Evolutionary conservation across 2,888 invertebrate species (phyloP), one percentile per base, ranked within the genome.

Genomic region (Steinernema hermaphroditum): DNA sequence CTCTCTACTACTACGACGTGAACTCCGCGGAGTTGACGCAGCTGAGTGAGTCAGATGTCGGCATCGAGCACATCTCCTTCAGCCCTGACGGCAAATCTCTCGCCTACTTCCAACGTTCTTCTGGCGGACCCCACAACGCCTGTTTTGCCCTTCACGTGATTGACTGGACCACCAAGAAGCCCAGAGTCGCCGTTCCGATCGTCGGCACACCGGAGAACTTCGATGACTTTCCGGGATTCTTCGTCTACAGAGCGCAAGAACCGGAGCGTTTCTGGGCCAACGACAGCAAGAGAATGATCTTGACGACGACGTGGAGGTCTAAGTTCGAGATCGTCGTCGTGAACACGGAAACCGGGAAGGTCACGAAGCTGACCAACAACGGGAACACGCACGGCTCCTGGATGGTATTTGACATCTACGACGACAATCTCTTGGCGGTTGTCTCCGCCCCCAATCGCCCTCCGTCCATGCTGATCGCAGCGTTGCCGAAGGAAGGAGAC

Each of bases 101-200:
- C 14, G 72, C 75, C 8, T 81, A 74, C 69, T 79, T 82, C 57
- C 70, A 77, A 46, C 73, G 85, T 19, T 68, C 73, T 0, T 76
- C 83, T n/a, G 80, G 76, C 43, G 84, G 84, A 37, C 83, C 85
- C 0, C 85, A 85, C 75, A 71, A 77, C 29, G 80, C 82, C 0
- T 70, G 74, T n/a, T 71, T 80, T 34, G 79, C 79, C 62, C 57
- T 84, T 72, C 76, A 81, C 1, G 57, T 69, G 22, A 69, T 77
- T 24, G 69, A 74, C 34, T 83, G 83, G 82, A 76, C 77, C 8
- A 73, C 76, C 44, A 72, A 76, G 9, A 49, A 62, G 4, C 71
- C 74, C n/a, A 57, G 41, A 34, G 74, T 70, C 24, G 69, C 79
- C 14, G 78, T 82, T 1, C 80, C 80, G 4, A 80, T 81, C 43